Evolutionary conservation across 2,113 vertebrate species (phyloP), one percentile per base, ranked within the genome.

Genomic region (Urocynchramus pylzowi): DNA sequence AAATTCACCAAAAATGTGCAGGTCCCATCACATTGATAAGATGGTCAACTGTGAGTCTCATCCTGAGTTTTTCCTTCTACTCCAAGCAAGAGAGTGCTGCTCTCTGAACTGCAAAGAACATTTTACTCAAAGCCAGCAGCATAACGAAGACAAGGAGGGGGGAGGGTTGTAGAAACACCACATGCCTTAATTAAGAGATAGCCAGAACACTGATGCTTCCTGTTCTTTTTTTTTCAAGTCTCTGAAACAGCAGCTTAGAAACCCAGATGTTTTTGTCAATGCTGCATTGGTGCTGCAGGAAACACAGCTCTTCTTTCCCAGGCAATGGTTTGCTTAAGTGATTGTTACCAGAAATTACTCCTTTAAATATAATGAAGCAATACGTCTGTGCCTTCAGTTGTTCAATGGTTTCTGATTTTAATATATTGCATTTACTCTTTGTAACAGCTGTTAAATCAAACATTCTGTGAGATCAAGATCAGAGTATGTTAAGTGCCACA

Each of bases 121-220:
- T 73, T 85, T 93, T 69, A 60, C 56, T 96, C 50, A 52, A 83
- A 94, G 30, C 42, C 89, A 90, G n/a, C 6, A 79, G 67, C 65
- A 24, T 39, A 35, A 57, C 47, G 54, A 71, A 87, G 87, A 88
- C 79, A 83, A 93, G 52, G 37, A 47, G 22, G 16, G 41, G 73
- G 73, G 4, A 76, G 70, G 42, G 68, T 47, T 83, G 84, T 52
- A 52, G 85, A 65, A 89, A 64, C 68, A 70, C 68, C 84, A 85
- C 59, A 67, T 88, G 87, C 82, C 83, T 73, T 86, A 80, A 95
- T 94, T 91, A 84, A 39, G 56, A 94, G 89, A 93, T 89, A 90
- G 16, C 90, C 95, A 92, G 95, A 84, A 44, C 93, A 65, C 79
- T 82, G 64, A 75, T 60, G 83, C 73, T 95, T 95, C 95, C 93